Evolutionary conservation across 1,140 invertebrate genomes (phyloP).

Genomic region (Procambarus virginalis): DNA sequence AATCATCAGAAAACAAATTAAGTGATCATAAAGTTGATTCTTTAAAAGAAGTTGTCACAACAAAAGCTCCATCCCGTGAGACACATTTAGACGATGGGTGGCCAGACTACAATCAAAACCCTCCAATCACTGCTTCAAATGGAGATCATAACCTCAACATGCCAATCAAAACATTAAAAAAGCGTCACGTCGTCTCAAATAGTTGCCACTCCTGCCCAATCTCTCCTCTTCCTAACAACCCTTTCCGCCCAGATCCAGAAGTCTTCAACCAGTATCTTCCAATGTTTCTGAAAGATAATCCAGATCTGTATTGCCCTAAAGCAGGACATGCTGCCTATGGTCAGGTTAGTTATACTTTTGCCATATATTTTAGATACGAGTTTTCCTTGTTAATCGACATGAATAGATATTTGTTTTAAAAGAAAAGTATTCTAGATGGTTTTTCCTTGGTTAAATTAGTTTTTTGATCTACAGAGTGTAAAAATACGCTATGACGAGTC

Average conservation of each 20-base stretch:
- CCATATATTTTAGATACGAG: background rate
- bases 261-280: constrained; percentile 85
- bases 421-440: no score
- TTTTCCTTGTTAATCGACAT: no score
- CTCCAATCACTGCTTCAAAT: background rate
- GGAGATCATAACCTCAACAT: background rate
- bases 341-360: constrained; percentile 72
- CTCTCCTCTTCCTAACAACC: constrained; percentile 52
- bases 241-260: constrained; percentile 73
- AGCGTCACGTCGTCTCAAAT: background rate
- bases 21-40: background rate
- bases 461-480: constrained; percentile 75
- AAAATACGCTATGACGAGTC: constrained; percentile 79
- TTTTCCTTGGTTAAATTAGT: no score
- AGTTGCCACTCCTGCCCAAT: constrained; percentile 68
- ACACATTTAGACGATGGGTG: constrained; percentile 50
- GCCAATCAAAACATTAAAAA: background rate
- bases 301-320: constrained; percentile 85
- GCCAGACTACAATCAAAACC: constrained; percentile 56
- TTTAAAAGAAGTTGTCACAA: background rate
- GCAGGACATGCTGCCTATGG: constrained; percentile 86
- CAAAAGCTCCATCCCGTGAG: background rate
- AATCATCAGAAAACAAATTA: background rate
- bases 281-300: constrained; percentile 88
- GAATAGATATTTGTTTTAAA: no score